These are phyloP conservation scores for Rhegmatorhina hoffmannsi DNA, from an alignment of 2,113 vertebrate species.

Conservation along the genomic window DNA sequence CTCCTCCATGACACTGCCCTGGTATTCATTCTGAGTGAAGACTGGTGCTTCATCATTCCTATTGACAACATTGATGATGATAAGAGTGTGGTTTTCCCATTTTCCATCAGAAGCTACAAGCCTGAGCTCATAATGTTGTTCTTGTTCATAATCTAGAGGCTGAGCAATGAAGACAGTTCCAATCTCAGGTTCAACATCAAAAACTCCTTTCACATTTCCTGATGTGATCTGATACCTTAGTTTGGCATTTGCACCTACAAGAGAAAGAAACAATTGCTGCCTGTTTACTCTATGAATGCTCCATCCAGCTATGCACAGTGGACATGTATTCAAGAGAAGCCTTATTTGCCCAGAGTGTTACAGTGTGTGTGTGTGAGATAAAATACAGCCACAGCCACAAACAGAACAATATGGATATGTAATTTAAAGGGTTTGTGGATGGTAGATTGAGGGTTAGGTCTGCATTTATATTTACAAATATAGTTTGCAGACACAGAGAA, in stretches of 20 bases:
- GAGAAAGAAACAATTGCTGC: neutral
- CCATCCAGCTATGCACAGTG: neutral
- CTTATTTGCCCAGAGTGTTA: neutral
- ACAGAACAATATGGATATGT: neutral
- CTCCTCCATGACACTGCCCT: conserved; percentile 81
- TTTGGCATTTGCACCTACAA: conserved; percentile 85
- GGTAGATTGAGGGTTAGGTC: neutral
- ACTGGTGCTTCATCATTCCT: conserved; percentile 88
- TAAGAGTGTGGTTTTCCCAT: conserved; percentile 88
- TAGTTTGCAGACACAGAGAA: neutral
- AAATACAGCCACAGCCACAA: neutral
- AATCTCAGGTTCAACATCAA: conserved; percentile 87
- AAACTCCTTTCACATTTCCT: conserved; percentile 83
- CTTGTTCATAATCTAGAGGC: conserved; percentile 86
- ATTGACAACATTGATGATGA: conserved; percentile 82
- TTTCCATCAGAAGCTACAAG: conserved; percentile 90
- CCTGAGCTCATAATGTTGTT: conserved; percentile 79
- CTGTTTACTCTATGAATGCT: neutral
- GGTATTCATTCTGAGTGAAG: conserved; percentile 84
- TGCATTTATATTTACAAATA: neutral
- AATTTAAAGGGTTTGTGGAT: neutral
- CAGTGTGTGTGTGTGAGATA: neutral
- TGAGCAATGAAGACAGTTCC: conserved; percentile 85
- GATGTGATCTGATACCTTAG: conserved; percentile 88
- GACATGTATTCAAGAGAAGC: neutral